Evolutionary conservation across 2,797 vertebrate genomes (phyloP).

Genomic region (Anguilla marmorata): DNA sequence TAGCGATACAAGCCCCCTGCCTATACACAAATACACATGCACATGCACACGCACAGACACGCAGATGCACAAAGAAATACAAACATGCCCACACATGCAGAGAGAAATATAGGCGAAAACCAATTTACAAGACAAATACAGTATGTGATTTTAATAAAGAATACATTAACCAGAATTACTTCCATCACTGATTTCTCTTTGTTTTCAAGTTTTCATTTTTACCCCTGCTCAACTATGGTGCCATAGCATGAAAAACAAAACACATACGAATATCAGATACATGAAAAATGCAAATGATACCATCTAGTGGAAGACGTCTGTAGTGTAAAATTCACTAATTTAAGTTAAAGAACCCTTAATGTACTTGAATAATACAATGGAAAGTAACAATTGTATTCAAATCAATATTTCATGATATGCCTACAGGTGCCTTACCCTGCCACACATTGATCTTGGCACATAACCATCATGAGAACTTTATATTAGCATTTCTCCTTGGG

Average conservation of each 20-base stretch:
- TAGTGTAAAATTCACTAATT: constrained; percentile 17
- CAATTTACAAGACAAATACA: not conserved
- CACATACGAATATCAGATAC: constrained; percentile 14
- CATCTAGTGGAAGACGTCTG: constrained; percentile 36
- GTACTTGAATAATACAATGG: not conserved
- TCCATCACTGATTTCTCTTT: not conserved
- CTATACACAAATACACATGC: not conserved
- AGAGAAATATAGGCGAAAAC: not conserved
- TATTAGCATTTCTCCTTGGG: constrained; percentile 2
- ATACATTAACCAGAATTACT: not conserved
- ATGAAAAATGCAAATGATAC: constrained; percentile 43
- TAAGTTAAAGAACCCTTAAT: constrained; percentile 20
- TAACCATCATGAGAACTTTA: not conserved
- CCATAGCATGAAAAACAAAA: not conserved
- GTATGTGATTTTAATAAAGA: not conserved
- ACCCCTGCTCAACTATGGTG: not conserved
- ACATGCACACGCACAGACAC: not conserved
- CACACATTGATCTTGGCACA: not conserved
- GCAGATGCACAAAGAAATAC: not conserved
- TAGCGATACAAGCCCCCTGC: not conserved
- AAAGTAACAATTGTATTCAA: not conserved
- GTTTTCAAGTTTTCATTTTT: not conserved
- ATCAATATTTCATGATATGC: not conserved
- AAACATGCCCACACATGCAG: not conserved
- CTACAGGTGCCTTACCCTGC: not conserved